phyloP scores from a whole-genome alignment of 2,797 vertebrate genomes.

The Falco concolor region DNA sequence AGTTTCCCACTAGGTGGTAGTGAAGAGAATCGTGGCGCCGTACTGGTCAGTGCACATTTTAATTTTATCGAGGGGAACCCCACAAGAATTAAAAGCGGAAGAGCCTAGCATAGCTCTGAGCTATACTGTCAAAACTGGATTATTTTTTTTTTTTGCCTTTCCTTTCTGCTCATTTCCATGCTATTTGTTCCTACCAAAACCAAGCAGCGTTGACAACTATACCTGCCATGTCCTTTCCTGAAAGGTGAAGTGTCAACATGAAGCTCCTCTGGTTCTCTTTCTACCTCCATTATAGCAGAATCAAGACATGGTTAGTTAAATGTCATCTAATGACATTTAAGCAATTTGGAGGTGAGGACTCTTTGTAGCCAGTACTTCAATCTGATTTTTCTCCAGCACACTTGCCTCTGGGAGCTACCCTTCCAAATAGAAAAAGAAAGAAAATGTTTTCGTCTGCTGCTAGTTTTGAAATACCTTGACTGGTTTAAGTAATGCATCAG shows the following conservation, averaged over 20 bases:
- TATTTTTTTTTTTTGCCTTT: neutral
- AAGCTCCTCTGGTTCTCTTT: neutral
- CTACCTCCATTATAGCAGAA: neutral
- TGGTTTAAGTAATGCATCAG: neutral
- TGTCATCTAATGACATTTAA: neutral
- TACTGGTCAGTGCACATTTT: neutral
- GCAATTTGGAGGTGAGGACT: neutral
- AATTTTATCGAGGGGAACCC: neutral
- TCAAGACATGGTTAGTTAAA: neutral
- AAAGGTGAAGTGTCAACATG: neutral
- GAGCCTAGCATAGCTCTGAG: neutral
- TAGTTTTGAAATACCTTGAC: neutral
- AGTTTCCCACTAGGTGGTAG: conserved; percentile 53
- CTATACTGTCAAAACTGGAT: neutral
- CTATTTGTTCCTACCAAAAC: neutral
- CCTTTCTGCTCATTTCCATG: neutral
- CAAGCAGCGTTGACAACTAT: neutral
- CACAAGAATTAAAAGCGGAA: neutral
- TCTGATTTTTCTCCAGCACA: neutral
- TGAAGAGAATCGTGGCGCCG: neutral
- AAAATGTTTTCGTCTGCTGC: neutral
- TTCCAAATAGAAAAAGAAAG: neutral
- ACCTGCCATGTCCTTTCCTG: neutral
- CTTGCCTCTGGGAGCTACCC: neutral
- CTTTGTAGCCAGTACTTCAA: neutral